Conservation (phyloP, 2,888 invertebrate genomes). For the Aleiodes alternator region DNA sequence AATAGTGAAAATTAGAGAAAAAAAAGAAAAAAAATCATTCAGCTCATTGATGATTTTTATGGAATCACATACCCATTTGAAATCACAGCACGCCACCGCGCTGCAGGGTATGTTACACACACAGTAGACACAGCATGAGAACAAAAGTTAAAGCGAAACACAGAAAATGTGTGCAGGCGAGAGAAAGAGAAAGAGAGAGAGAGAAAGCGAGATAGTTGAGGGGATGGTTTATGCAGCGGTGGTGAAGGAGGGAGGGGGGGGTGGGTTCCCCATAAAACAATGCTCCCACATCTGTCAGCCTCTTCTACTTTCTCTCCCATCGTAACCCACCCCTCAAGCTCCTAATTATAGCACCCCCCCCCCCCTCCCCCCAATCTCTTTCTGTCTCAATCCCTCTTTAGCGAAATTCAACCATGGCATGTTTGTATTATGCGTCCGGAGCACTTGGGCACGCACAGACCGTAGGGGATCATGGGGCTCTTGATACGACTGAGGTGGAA, state of each 20-base stretch:
- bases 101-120: slow-evolving; percentile 57
- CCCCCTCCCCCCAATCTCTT: neutral
- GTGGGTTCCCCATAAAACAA: slow-evolving; percentile 74
- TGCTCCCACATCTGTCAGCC: slow-evolving; percentile 76
- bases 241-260: slow-evolving; percentile 48
- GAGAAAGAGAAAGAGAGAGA: slow-evolving; percentile 39
- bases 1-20: neutral
- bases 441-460: slow-evolving; percentile 75
- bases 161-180: slow-evolving; percentile 51
- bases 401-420: slow-evolving; percentile 60
- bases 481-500: slow-evolving; percentile 55
- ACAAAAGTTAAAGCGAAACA: slow-evolving; percentile 41
- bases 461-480: slow-evolving; percentile 62
- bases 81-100: slow-evolving; percentile 71
- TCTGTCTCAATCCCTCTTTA: slow-evolving; percentile 54
- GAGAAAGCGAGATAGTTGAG: slow-evolving; percentile 27
- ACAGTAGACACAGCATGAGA: slow-evolving; percentile 56
- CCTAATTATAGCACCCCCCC: slow-evolving; percentile 74
- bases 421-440: slow-evolving; percentile 73
- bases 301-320: slow-evolving; percentile 70
- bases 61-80: slow-evolving; percentile 71
- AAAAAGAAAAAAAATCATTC: slow-evolving; percentile 55
- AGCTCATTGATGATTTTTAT: slow-evolving; percentile 64
- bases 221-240: slow-evolving; percentile 50
- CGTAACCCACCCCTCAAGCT: slow-evolving; percentile 71